Evolutionary conservation across 2,888 invertebrate species (phyloP).

Genomic region (Ischnura elegans): DNA sequence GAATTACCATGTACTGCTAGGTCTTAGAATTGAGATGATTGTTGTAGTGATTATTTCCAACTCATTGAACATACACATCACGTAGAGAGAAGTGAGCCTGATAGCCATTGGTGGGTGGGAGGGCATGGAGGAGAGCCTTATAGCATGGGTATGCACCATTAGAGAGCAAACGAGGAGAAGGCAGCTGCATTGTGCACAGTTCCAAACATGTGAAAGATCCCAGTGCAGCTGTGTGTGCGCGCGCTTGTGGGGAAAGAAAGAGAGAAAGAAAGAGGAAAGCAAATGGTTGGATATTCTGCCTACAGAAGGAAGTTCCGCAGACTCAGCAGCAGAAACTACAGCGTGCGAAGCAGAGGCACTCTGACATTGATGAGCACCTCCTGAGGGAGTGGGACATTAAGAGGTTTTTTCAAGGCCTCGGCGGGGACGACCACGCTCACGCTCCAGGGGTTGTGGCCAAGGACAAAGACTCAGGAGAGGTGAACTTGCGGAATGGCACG

Average conservation of each 20-base stretch:
- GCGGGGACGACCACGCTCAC: constrained; percentile 79
- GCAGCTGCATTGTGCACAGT: background rate
- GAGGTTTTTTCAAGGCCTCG: constrained; percentile 85
- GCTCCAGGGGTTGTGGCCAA: constrained; percentile 73
- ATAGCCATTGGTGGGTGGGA: background rate
- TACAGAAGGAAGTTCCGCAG: constrained; percentile 76
- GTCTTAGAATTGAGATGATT: background rate
- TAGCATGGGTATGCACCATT: background rate
- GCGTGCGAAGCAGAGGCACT: constrained; percentile 75
- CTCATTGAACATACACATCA: background rate
- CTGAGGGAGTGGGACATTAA: constrained; percentile 94
- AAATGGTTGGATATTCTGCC: constrained; percentile 71
- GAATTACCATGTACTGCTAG: background rate
- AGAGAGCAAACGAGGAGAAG: constrained; percentile 4
- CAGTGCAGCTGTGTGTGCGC: constrained; percentile 36
- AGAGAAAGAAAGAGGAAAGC: background rate
- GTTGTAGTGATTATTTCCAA: background rate
- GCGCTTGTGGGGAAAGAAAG: constrained; percentile 32
- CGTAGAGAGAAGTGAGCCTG: constrained; percentile 22
- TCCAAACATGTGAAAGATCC: background rate
- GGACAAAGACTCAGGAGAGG: constrained; percentile 70
- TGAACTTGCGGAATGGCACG: constrained; percentile 73
- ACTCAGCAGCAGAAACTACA: constrained; percentile 68
- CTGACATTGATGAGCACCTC: constrained; percentile 88
- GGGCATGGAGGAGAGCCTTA: background rate